These are phyloP conservation scores for Pyrrhosoma nymphula DNA, from an alignment of 2,888 invertebrate genomes.

Conservation along the genomic window DNA sequence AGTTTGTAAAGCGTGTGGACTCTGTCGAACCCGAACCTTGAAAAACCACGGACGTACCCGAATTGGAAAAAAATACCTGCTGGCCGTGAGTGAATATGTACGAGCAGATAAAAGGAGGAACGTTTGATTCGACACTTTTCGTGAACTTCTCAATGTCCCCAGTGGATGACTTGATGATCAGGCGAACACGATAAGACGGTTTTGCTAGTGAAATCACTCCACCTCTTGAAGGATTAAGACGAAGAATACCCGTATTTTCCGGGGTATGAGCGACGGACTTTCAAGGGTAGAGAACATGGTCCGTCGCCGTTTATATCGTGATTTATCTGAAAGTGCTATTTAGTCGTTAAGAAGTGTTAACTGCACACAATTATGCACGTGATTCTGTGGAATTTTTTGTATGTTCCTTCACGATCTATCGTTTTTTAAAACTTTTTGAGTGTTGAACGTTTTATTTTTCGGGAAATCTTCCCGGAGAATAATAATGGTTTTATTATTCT, in stretches of 20 bases:
- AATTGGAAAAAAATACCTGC: too few species aligned
- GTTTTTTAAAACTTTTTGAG: constrained; percentile 4
- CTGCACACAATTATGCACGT: constrained; percentile 15
- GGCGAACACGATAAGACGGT: not conserved
- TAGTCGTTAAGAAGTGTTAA: not conserved
- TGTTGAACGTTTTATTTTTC: not conserved
- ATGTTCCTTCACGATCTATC: constrained; percentile 39
- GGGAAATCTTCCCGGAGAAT: not conserved
- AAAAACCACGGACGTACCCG: not conserved
- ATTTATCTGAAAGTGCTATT: constrained; percentile 37
- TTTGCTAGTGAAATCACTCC: not conserved
- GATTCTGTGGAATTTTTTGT: constrained; percentile 38
- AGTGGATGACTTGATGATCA: not conserved
- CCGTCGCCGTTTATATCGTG: not conserved
- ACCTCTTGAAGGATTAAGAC: not conserved
- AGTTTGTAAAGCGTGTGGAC: not conserved
- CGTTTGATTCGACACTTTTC: not conserved
- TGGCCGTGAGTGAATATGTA: not conserved
- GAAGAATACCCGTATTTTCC: not conserved
- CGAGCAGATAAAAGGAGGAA: not conserved
- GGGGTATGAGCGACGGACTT: not conserved
- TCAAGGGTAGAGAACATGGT: not conserved
- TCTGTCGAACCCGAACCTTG: not conserved
- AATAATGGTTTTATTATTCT: not conserved
- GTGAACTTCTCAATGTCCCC: not conserved